Evolutionary conservation across 2,888 invertebrate genomes (phyloP).

Genomic region (Ennomos quercinarius): DNA sequence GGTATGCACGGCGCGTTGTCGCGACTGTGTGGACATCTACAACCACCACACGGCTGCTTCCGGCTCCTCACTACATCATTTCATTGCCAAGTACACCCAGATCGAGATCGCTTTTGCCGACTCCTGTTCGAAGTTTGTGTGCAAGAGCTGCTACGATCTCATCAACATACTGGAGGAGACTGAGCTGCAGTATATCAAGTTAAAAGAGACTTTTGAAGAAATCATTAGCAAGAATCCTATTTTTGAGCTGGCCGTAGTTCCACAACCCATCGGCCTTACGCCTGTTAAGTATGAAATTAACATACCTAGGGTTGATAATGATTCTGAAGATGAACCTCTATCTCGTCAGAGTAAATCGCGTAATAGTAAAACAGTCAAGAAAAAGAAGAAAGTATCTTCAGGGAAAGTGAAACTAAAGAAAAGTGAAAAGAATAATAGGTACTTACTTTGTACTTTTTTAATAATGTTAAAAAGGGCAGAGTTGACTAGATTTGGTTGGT

Average conservation of each 20-base stretch:
- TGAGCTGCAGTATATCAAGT: slow-evolving; percentile 68
- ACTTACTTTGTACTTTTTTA: background rate
- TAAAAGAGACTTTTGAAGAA: slow-evolving; percentile 70
- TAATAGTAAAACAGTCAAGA: slow-evolving; percentile 59
- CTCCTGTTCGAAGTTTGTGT: slow-evolving; percentile 58
- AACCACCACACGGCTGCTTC: slow-evolving; percentile 53
- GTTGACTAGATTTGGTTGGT: background rate
- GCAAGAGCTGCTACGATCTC: slow-evolving; percentile 69
- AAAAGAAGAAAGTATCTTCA: slow-evolving; percentile 61
- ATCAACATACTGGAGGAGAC: slow-evolving; percentile 72
- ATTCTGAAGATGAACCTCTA: slow-evolving; percentile 75
- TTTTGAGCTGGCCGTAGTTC: slow-evolving; percentile 49
- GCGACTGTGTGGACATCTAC: slow-evolving; percentile 59
- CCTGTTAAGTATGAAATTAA: slow-evolving; percentile 56
- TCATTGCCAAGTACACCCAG: slow-evolving; percentile 62
- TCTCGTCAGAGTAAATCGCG: slow-evolving; percentile 66
- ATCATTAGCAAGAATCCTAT: slow-evolving; percentile 73
- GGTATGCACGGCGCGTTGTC: slow-evolving; percentile 60
- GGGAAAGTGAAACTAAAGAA: slow-evolving; percentile 49
- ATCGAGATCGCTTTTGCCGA: slow-evolving; percentile 51
- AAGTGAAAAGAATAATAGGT: slow-evolving; percentile 19
- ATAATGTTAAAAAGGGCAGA: no score
- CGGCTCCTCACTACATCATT: slow-evolving; percentile 59
- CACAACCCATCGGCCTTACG: slow-evolving; percentile 43
- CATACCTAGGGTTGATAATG: slow-evolving; percentile 36